Evolutionary conservation across 2,888 invertebrate genomes (phyloP), one percentile per base, ranked within the genome.

Genomic region (Tanytarsus gracilentus): DNA sequence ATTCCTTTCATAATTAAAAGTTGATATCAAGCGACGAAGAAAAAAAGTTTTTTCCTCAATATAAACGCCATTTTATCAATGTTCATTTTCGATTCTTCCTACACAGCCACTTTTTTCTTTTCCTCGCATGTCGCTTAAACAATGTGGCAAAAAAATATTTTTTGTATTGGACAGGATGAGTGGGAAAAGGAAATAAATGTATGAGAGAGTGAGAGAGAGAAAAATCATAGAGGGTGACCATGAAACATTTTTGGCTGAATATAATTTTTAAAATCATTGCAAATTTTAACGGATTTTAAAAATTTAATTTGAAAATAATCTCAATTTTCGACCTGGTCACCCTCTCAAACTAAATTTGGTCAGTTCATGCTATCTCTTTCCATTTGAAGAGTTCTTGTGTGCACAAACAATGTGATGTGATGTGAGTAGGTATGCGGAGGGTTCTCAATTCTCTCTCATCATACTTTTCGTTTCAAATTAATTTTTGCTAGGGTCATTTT

Each of bases 1-100:
- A n/a, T n/a, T n/a, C n/a, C n/a, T n/a, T n/a, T n/a, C n/a, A n/a
- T n/a, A n/a, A n/a, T n/a, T n/a, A 1, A 33, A 33, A 33, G 33
- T 9, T 33, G 14, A n/a, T n/a, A n/a, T n/a, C n/a, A n/a, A n/a
- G n/a, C n/a, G n/a, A n/a, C n/a, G n/a, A n/a, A n/a, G n/a, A n/a
- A n/a, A n/a, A n/a, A n/a, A n/a, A n/a, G n/a, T n/a, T n/a, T n/a
- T n/a, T n/a, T n/a, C n/a, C n/a, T n/a, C n/a, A n/a, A n/a, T 44
- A 8, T 8, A 44, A 44, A 44, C 55, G 55, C 55, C 55, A 55
- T 55, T 55, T 55, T 55, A 55, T 27, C 5, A 25, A 26, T 39
- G 36, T 23, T 48, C 48, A 48, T 25, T 16, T 55, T 21, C 26
- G 16, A 40, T 55, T 40, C 27, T 23, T 55, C 40, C 55, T 40